Base-by-base conservation (phyloP, 2,113 vertebrate genomes). In the Dunckerocampus dactyliophorus region DNA sequence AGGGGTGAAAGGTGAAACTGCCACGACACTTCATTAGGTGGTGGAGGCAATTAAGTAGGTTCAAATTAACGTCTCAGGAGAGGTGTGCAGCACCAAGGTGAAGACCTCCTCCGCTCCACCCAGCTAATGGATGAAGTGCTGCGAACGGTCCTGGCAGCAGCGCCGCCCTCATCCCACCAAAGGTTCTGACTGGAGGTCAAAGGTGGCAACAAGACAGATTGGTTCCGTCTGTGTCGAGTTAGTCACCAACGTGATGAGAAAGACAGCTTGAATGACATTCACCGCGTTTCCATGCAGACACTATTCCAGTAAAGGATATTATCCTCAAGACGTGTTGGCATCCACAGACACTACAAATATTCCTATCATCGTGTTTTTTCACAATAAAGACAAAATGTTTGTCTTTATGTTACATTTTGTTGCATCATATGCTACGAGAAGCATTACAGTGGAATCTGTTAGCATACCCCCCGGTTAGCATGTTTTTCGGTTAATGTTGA, bases 101-200 rank as follows among this genome's bases (percentile, higher is more conserved):
- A 52, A 49, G 31, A 49, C 20, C 48, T 19, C 20, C 6, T 13
- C 12, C 16, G 6, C 8, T 31, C 52, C 1, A 11, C 16, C 8
- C 31, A 12, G 52, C 14, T 54, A 31, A 54, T 54, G 10, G 17
- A 54, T 54, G 28, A n/a, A 37, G 52, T 54, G 51, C 34, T 53
- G 17, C 37, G 52, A 19, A 17, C 16, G 9, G 24, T 34, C 28
- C 52, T 34, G 34, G 9, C 28, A 53, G 24, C 24, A 17, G 50
- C 9, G 24, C 8, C 21, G 13, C 14, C 50, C 24, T 52, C 24
- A 3, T 53, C 22, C 24, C 24, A 17, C 14, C 5, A 8, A 16
- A 31, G 50, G 24, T 53, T 53, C 28, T 13, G 28, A 34, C 17
- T 17, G 17, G 16, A 37, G 52, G 28, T 37, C 31, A n/a, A 54